Evolutionary conservation across 2,888 invertebrate species (phyloP), one percentile per base, ranked within the genome.

Genomic region (Pandemis corylana): DNA sequence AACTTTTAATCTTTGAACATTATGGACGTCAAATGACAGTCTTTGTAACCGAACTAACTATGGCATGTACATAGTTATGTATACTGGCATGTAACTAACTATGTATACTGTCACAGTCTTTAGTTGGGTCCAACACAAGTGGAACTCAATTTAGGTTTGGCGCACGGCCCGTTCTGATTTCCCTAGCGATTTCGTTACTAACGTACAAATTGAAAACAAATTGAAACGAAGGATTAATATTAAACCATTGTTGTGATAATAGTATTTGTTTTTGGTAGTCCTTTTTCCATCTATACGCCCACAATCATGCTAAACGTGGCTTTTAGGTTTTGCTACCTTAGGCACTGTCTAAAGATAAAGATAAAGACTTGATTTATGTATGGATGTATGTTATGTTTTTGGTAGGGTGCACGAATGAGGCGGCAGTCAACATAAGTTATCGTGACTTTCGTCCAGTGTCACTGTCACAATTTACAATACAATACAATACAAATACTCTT

Each of bases 61-160:
- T 41, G 4, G 2, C 0, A n/a, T n/a, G n/a, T n/a, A n/a, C n/a
- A n/a, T n/a, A n/a, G n/a, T n/a, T 20, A 6, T 44, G 7, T 46
- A 15, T 5, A 42, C 15, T 64, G 64, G n/a, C n/a, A n/a, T n/a
- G n/a, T n/a, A n/a, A n/a, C n/a, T n/a, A n/a, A n/a, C 0, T 20
- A 6, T 44, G 7, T 46, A 15, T 5, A 42, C 15, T 64, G 64
- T 64, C 53, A 13, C 41, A 51, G 46, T 62, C 66, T 62, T 53
- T 65, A 42, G 64, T 42, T 51, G 67, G 63, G 71, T 71, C 56
- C 63, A 75, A 75, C 62, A 71, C 53, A 51, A 49, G 67, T 80
- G 81, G 84, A 89, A 74, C 89, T 89, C 88, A 90, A 92, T 91
- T 92, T 90, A 86, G 87, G 88, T 89, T 87, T 82, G 85, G 81